Evolutionary conservation across 2,113 vertebrate species (phyloP), one percentile per base, ranked within the genome.

Genomic region (Indicator maculatus): DNA sequence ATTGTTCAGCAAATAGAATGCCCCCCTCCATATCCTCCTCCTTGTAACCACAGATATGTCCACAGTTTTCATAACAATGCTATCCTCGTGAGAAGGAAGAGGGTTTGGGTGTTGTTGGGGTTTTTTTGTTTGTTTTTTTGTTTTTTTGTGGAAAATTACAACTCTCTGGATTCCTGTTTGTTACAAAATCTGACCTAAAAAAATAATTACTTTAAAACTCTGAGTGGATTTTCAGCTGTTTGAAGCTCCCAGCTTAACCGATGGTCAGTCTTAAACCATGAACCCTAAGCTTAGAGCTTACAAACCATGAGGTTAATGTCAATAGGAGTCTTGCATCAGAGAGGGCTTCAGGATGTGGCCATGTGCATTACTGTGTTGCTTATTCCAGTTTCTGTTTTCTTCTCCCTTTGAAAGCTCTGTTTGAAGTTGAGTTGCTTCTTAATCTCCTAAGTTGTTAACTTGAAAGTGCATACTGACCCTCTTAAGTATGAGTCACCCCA

Each of bases 401-500:
- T 86, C 73, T 82, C 59, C 33, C 30, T 96, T 90, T 95, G 73
- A 93, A 89, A 89, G 16, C 30, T 61, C n/a, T 6, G 5, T 92
- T 95, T 94, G 86, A 84, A 96, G 88, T 59, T 65, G 28, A 96
- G 88, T 59, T 65, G 28, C 77, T 82, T 58, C 77, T 92, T 93
- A 72, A 86, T 92, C 92, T 92, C 61, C n/a, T 14, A 72, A 64
- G 2, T 3, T 84, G 93, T 56, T 93, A 86, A 89, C 77, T 93
- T 86, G 93, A 74, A 94, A 96, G 93, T 50, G 77, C 80, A 3
- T 86, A 72, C 81, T 23, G 2, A 31, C 64, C 61, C 61, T 95
- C 80, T 89, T 38, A 27, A 83, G 76, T 23, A 56, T 96, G 95
- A 95, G 81, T 96, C 93, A 96, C 65, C 16, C 16, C 56, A 94